Evolutionary conservation across 2,797 vertebrate genomes (phyloP), one percentile per base, ranked within the genome.

Genomic region (Zalophus californianus): DNA sequence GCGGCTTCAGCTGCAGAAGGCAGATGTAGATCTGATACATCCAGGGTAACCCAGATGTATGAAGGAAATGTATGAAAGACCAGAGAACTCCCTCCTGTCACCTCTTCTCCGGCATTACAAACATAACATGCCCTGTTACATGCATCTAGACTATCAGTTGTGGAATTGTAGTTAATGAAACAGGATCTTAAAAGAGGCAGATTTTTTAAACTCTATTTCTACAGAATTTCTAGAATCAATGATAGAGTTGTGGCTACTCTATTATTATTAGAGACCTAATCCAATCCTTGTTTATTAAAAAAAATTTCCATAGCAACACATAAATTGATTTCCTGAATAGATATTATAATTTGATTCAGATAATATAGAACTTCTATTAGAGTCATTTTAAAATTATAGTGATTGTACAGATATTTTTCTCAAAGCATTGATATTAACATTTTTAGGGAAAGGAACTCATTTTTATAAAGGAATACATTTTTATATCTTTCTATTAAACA

Each of bases 271-370:
- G 58, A 96, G 68, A 54, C 23, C 56, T 93, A 94, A 89, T 83
- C 20, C 72, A 97, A 89, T 84, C 48, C 58, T 92, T 95, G 29
- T 85, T 92, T 90, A 77, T 75, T 90, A 1, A 16, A 56, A 73
- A 89, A 73, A 52, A 96, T 92, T 93, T 70, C 87, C 90, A 91
- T 84, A 95, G 86, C 89, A 97, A 96, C 70, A 75, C 44, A 84
- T 20, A 82, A 95, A 75, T 20, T 86, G 25, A 96, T 91, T 93
- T 93, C 58, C 52, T 92, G 35, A 29, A 35, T 54, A 88, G 41
- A 86, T 66, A 91, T 62, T 82, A 82, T 90, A 94, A 94, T 72
- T 92, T 72, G 86, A 96, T 90, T 93, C 18, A 92, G 20, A 79
- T 94, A 93, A 86, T 72, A 79, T 72, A 62, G 90, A 95, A 94